These are phyloP conservation scores for Limanda limanda DNA, from an alignment of 2,113 vertebrate species.

Conservation along the genomic window DNA sequence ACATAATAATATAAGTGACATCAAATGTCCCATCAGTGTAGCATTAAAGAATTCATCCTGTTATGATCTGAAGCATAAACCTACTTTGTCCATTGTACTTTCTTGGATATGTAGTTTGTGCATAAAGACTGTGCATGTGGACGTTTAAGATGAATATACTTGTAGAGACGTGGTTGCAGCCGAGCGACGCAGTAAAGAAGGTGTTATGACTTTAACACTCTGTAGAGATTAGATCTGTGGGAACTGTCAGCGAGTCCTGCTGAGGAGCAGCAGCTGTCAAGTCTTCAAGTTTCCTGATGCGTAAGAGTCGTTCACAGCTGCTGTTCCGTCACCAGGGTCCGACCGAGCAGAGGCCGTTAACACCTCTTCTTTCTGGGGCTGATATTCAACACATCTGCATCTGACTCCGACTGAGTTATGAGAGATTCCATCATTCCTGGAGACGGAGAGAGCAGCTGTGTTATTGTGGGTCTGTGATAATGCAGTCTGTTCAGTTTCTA, in stretches of 20 bases:
- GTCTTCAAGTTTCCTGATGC: no score
- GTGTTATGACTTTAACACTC: no score
- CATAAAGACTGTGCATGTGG: neutral
- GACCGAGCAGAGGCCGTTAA: neutral
- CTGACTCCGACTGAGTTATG: neutral
- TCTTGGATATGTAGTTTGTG: neutral
- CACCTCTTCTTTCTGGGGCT: conserved; percentile 21
- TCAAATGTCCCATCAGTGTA: no score
- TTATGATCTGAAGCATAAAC: neutral
- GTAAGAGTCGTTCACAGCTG: neutral
- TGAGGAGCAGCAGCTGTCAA: no score
- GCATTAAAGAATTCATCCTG: no score
- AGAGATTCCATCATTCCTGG: conserved; percentile 20
- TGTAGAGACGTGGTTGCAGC: neutral
- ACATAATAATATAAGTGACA: no score
- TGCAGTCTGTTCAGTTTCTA: neutral
- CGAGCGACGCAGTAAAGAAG: no score
- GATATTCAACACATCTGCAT: conserved; percentile 9
- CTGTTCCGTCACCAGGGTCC: neutral
- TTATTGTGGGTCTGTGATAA: conserved; percentile 2
- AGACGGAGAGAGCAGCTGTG: conserved; percentile 26
- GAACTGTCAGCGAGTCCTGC: neutral
- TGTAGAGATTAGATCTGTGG: no score
- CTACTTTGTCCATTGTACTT: neutral
- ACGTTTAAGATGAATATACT: neutral